Conservation (phyloP, 2,113 vertebrate genomes). For the Brachypteracias leptosomus region DNA sequence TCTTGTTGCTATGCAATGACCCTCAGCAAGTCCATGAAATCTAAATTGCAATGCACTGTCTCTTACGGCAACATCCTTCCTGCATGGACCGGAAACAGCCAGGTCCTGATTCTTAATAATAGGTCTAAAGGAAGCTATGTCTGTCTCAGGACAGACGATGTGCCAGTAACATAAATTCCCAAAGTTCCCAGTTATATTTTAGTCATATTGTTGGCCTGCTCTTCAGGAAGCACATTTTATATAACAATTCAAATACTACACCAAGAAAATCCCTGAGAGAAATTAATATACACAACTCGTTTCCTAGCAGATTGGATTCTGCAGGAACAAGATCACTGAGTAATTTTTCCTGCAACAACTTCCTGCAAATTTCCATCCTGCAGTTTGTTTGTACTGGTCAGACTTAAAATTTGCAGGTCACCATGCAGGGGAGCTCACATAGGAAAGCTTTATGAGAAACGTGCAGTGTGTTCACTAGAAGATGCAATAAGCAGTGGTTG, state of each 20-base stretch:
- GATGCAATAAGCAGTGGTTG: neutral
- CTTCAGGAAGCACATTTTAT: neutral
- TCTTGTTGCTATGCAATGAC: neutral
- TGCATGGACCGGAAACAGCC: neutral
- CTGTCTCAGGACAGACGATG: neutral
- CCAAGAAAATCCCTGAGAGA: neutral
- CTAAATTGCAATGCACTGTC: neutral
- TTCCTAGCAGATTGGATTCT: neutral
- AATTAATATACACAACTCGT: neutral
- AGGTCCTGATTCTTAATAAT: neutral
- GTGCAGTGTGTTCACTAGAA: neutral
- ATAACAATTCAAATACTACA: neutral
- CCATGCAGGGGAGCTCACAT: neutral
- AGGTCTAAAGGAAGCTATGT: neutral
- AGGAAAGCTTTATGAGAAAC: neutral
- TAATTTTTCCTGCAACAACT: neutral
- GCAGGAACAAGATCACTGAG: neutral
- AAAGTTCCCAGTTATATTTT: neutral
- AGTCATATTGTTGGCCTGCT: neutral
- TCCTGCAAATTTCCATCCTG: neutral
- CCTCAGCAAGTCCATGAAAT: constrained; percentile 18
- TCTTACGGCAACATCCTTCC: neutral
- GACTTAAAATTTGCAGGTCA: fast-evolving
- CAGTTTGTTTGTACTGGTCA: neutral
- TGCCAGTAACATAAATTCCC: neutral